phyloP scores from a whole-genome alignment of 2,888 invertebrate genomes.

The Drosophila heteroneura region DNA sequence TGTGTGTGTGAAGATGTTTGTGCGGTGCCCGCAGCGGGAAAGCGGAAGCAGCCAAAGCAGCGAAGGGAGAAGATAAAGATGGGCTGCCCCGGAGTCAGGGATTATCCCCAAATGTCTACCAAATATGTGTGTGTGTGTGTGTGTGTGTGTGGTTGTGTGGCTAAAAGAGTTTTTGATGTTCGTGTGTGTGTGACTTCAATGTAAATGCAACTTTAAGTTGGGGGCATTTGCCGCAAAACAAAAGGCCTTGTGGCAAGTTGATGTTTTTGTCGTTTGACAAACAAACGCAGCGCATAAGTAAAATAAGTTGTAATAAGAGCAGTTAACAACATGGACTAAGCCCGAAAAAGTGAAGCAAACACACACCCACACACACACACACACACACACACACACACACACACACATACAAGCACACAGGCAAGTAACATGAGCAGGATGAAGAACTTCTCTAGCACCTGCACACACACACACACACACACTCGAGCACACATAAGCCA shows the following conservation, averaged over 20 bases:
- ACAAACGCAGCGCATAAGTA: constrained; percentile 71
- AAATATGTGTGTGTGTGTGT: background rate
- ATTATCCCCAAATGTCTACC: constrained; percentile 52
- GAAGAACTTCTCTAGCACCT: constrained; percentile 46
- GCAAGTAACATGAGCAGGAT: constrained; percentile 33
- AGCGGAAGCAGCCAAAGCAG: constrained; percentile 56
- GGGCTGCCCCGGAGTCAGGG: constrained; percentile 27
- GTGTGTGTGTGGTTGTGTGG: constrained; percentile 8
- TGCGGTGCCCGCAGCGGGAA: constrained; percentile 74
- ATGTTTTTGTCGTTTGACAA: constrained; percentile 49
- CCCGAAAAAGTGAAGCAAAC: constrained; percentile 42
- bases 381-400: constrained; percentile 31
- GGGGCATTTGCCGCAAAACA: constrained; percentile 39
- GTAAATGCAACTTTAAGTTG: constrained; percentile 75
- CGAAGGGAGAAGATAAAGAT: background rate
- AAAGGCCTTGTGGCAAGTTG: constrained; percentile 41
- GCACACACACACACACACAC: constrained; percentile 4
- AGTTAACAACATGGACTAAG: constrained; percentile 73
- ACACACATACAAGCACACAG: constrained; percentile 21
- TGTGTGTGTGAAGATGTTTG: constrained; percentile 66
- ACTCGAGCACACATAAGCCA: constrained; percentile 8
- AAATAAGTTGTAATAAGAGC: constrained; percentile 81
- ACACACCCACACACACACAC: constrained; percentile 25
- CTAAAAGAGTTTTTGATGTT: background rate
- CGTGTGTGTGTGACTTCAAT: constrained; percentile 51